Percentiles rank a stretch among this genome's conserved stretches.
These are phyloP conservation scores for Euphydryas editha DNA, from an alignment of 2,888 invertebrate genomes.

Conservation along the genomic window DNA sequence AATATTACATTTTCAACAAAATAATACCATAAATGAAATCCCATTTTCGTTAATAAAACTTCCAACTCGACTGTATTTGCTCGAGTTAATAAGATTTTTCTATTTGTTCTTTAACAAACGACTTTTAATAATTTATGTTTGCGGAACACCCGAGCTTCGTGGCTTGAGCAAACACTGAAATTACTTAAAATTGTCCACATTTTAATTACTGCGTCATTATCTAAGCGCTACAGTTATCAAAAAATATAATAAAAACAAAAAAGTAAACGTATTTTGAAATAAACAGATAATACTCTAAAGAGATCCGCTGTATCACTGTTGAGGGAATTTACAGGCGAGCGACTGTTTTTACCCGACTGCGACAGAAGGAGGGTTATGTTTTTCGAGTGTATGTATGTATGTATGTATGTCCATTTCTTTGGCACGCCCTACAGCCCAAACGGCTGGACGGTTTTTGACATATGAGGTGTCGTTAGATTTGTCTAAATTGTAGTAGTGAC, in stretches of 20 bases:
- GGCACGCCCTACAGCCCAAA: no score
- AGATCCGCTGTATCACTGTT: not conserved
- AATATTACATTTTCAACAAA: not conserved
- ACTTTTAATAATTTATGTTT: constrained; percentile 27
- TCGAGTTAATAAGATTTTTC: constrained; percentile 12
- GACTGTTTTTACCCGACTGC: not conserved
- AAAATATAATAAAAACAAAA: not conserved
- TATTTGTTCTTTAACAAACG: constrained; percentile 23
- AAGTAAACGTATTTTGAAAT: constrained; percentile 11
- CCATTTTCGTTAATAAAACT: not conserved
- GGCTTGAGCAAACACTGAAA: not conserved
- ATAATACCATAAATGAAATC: not conserved
- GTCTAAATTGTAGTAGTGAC: no score
- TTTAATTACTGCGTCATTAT: constrained; percentile 28
- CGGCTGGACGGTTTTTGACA: no score
- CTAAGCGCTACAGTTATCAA: constrained; percentile 4
- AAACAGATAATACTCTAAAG: not conserved
- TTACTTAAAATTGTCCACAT: not conserved
- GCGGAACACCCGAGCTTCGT: not conserved
- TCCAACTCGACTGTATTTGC: constrained; percentile 1
- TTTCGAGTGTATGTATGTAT: no score
- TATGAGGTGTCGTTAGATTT: no score
- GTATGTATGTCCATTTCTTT: no score
- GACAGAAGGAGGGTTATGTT: no score
- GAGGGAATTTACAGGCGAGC: not conserved